Evolutionary conservation across 2,797 vertebrate species (phyloP).

Genomic region (Bucorvus abyssinicus): DNA sequence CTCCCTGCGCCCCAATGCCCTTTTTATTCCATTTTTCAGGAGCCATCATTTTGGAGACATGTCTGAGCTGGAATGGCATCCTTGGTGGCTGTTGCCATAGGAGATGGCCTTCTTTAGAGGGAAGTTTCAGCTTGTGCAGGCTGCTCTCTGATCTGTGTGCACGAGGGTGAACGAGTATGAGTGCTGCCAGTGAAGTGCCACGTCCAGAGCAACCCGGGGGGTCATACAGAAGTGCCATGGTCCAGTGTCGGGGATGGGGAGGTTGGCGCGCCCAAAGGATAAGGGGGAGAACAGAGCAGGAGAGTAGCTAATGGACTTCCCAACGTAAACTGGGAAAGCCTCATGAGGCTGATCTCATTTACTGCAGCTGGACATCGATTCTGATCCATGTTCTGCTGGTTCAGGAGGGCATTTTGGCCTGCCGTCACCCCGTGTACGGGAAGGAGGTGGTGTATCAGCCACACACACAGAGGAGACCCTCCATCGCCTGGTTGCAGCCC

Average conservation of each 20-base stretch:
- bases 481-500: not conserved
- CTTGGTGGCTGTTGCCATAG: not conserved
- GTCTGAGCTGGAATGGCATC: not conserved
- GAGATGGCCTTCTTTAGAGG: not conserved
- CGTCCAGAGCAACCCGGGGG: not conserved
- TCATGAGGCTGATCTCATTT: not conserved
- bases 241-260: rapidly evolving
- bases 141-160: not conserved
- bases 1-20: not conserved
- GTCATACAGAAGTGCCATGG: not conserved
- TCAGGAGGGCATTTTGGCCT: not conserved
- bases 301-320: not conserved
- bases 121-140: not conserved
- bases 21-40: not conserved
- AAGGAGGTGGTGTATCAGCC: not conserved
- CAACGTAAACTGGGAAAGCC: not conserved
- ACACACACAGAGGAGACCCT: not conserved
- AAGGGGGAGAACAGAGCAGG: not conserved
- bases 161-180: not conserved
- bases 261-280: not conserved
- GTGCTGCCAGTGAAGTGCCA: rapidly evolving
- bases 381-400: not conserved
- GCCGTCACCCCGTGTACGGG: rapidly evolving
- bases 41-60: not conserved
- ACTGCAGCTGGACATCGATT: not conserved